These are phyloP conservation scores for Camelus bactrianus DNA, from an alignment of 2,113 vertebrate genomes.

Conservation along the genomic window DNA sequence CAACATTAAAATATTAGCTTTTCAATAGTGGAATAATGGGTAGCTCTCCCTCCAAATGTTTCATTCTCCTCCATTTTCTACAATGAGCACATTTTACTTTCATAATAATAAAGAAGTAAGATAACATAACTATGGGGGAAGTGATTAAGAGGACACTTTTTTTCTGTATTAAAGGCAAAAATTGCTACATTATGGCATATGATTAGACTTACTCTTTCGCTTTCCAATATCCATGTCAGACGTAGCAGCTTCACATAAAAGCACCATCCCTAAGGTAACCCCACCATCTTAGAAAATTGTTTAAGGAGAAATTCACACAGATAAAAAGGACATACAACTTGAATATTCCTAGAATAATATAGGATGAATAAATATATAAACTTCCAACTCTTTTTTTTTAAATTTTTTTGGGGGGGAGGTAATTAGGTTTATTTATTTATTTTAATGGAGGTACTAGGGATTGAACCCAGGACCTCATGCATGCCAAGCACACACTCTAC, in stretches of 20 bases:
- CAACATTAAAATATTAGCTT: slow-evolving; percentile 1
- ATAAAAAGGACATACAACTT: neutral
- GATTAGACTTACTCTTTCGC: slow-evolving; percentile 92
- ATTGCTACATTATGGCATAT: neutral
- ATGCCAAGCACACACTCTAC: no score
- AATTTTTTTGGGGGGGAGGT: no score
- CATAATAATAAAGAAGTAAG: slow-evolving; percentile 39
- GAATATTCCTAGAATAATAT: neutral
- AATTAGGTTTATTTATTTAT: no score
- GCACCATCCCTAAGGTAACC: slow-evolving; percentile 97
- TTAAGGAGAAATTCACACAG: slow-evolving; percentile 89
- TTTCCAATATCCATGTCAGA: slow-evolving; percentile 97
- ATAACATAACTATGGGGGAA: slow-evolving; percentile 48
- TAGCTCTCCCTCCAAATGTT: neutral
- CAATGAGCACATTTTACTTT: neutral
- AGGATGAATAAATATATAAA: slow-evolving; percentile 44
- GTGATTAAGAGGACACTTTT: neutral
- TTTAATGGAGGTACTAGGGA: no score
- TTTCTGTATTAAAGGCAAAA: slow-evolving; percentile 50
- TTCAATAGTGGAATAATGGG: slow-evolving; percentile 35
- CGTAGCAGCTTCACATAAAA: slow-evolving; percentile 96
- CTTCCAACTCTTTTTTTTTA: neutral
- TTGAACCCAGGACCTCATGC: no score
- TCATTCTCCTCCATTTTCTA: slow-evolving; percentile 29
- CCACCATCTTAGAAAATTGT: slow-evolving; percentile 91